phyloP scores from a whole-genome alignment of 2,113 vertebrate species.

The Gnathonemus longibarbis region DNA sequence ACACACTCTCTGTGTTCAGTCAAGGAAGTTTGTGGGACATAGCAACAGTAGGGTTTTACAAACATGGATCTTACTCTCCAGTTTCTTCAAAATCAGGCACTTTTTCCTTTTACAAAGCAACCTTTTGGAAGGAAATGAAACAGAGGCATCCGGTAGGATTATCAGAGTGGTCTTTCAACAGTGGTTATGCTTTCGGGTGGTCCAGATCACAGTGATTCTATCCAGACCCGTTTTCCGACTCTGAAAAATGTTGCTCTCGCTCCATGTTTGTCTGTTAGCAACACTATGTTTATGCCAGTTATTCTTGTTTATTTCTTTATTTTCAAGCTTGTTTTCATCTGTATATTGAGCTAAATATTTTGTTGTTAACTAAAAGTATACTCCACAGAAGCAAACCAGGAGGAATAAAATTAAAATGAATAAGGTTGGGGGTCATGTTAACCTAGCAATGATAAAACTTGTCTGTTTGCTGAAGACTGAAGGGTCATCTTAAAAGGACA shows the following conservation, averaged over 20 bases:
- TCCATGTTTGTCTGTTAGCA: neutral
- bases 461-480: neutral
- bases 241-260: neutral
- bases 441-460: neutral
- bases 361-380: neutral
- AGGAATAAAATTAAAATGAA: neutral
- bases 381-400: neutral
- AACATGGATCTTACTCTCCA: neutral
- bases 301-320: slow-evolving; percentile 8
- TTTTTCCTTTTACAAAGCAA: neutral
- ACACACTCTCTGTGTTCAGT: slow-evolving; percentile 30
- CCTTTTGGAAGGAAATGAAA: neutral
- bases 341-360: neutral
- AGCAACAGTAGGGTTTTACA: slow-evolving; percentile 20
- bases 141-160: slow-evolving; percentile 15
- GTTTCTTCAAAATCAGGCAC: neutral
- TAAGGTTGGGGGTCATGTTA: neutral
- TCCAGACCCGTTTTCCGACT: neutral
- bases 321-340: neutral
- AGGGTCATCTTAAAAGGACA: neutral
- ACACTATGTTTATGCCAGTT: neutral
- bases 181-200: slow-evolving; percentile 3
- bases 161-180: neutral
- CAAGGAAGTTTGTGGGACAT: slow-evolving; percentile 23
- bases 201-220: neutral